Evolutionary conservation across 2,797 vertebrate genomes (phyloP).

Genomic region (Cynopterus sphinx): DNA sequence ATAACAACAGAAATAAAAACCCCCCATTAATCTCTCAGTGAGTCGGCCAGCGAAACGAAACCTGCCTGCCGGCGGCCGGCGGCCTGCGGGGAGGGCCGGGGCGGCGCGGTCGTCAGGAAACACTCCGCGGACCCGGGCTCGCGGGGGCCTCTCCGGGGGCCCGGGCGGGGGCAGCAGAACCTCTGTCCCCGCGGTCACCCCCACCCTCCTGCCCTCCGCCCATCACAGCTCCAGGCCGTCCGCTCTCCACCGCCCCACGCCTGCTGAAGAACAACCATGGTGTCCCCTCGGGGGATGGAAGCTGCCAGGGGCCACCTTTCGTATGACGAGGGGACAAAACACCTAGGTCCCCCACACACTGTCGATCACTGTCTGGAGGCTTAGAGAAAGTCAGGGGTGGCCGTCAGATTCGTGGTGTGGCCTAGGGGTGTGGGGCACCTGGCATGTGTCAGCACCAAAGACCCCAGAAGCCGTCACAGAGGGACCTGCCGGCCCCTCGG

Average conservation of each 20-base stretch:
- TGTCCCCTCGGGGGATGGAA: too few species aligned
- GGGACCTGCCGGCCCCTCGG: not conserved
- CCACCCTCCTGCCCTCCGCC: too few species aligned
- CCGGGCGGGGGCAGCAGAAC: too few species aligned
- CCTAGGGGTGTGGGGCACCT: not conserved
- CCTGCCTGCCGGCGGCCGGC: not conserved
- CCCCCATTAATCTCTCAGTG: not conserved
- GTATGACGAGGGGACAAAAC: too few species aligned
- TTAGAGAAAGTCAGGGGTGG: not conserved
- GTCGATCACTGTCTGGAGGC: not conserved
- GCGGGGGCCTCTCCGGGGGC: too few species aligned
- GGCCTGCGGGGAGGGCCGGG: too few species aligned
- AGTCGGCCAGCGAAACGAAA: not conserved
- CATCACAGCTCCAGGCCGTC: not conserved
- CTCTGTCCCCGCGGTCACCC: too few species aligned
- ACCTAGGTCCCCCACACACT: too few species aligned
- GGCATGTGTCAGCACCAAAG: not conserved
- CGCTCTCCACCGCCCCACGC: not conserved
- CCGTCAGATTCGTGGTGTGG: not conserved
- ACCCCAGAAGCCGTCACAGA: not conserved
- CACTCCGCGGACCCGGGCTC: too few species aligned
- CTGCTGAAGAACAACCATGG: not conserved
- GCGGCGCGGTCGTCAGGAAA: too few species aligned
- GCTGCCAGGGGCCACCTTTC: not conserved
- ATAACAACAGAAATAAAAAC: conserved; percentile 31